Base-by-base conservation (phyloP, 2,888 invertebrate species). In the Latheticus oryzae region DNA sequence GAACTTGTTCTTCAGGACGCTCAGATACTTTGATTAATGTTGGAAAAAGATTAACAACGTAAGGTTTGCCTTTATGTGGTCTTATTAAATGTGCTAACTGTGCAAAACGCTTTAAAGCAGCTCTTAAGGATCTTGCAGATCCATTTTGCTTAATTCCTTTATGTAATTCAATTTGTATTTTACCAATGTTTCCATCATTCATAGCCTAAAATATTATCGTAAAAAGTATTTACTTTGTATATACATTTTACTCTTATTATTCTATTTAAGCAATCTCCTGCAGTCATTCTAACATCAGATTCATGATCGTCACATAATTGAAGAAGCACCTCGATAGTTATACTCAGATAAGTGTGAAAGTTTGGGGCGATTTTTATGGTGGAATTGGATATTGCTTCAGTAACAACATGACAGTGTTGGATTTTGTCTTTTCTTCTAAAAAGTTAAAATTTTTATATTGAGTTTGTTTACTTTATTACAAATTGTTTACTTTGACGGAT, bases 121-220 rank as follows among this genome's bases (percentile, higher is more conserved):
- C 90, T 64, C 90, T 81, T 35, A 94, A 76, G 19, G 88, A 86
- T 56, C 91, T 83, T 0, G 87, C 82, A 23, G 83, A 73, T 2
- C 90, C 89, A 78, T 92, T 92, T 72, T 87, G 87, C 75, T 91
- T 90, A 32, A 93, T 89, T 79, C 90, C 91, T 66, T 89, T 89
- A 72, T 90, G 91, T 30, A 94, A 79, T 76, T 92, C 92, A 70
- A 91, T 86, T 71, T 90, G 87, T 48, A 93, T 83, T 70, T 90
- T 86, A 15, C 87, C 85, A 5, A 89, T 83, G 64, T 87, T 85
- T 11, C 85, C 85, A 72, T 88, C 87, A 62, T 86, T 82, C 70
- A 88, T 78, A 3, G 84, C 83, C 77, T 78, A 54, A 19, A 70
- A 73, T 26, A 15, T n/a, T n/a, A n/a, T n/a, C n/a, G n/a, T n/a